These are phyloP conservation scores for Adelognathus sp. DNA, from an alignment of 2,888 invertebrate species.

Conservation along the genomic window DNA sequence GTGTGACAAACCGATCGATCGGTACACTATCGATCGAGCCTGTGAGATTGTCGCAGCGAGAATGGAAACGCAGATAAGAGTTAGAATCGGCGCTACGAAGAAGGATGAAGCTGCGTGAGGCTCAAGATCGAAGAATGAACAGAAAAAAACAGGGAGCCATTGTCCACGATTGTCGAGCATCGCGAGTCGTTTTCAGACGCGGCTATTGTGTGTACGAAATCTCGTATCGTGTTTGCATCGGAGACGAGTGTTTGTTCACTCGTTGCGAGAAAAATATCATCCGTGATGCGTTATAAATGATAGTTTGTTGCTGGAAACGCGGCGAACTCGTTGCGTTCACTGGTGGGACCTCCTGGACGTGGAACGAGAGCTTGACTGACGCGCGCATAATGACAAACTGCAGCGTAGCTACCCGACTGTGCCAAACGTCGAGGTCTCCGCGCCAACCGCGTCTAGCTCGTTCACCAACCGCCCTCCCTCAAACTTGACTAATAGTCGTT, in stretches of 20 bases:
- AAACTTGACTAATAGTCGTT: constrained; percentile 46
- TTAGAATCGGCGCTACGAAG: constrained; percentile 46
- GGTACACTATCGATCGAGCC: constrained; percentile 36
- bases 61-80: constrained; percentile 57
- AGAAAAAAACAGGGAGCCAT: constrained; percentile 51
- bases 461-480: constrained; percentile 47
- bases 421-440: constrained; percentile 2
- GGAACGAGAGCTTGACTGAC: constrained; percentile 75
- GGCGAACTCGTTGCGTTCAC: background rate
- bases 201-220: constrained; percentile 44
- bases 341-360: constrained; percentile 60
- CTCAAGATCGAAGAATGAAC: constrained; percentile 9
- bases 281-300: constrained; percentile 61
- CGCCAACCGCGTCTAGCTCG: constrained; percentile 54
- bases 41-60: constrained; percentile 43
- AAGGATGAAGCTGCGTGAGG: constrained; percentile 54
- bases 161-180: constrained; percentile 47
- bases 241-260: background rate
- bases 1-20: constrained; percentile 32
- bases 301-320: constrained; percentile 44
- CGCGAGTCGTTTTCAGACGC: constrained; percentile 32
- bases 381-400: constrained; percentile 77
- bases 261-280: constrained; percentile 45
- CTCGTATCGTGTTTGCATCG: constrained; percentile 39
- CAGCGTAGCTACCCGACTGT: constrained; percentile 55